These are phyloP conservation scores for Triplophysa yarkandensis DNA, from an alignment of 2,797 vertebrate species.

Conservation along the genomic window DNA sequence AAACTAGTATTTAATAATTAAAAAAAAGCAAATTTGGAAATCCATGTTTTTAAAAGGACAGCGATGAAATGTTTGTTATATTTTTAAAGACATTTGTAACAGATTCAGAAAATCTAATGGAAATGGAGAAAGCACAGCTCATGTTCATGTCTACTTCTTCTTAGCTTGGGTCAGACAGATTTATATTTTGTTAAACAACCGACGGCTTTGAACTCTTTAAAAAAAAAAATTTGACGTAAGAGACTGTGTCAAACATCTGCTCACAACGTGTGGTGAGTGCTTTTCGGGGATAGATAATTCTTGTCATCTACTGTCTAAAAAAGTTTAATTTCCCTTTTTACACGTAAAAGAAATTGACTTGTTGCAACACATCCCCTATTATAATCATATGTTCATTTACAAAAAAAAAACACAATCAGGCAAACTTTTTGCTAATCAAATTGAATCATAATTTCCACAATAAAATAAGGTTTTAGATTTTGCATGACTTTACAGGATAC, in stretches of 20 bases:
- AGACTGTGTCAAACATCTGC: constrained; percentile 23
- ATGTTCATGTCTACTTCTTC: neutral
- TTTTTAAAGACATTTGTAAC: neutral
- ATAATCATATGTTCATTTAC: neutral
- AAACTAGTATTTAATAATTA: too few relatives aligned
- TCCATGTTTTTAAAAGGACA: too few relatives aligned
- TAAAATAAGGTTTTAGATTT: too few relatives aligned
- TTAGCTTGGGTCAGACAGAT: neutral
- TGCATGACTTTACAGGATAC: too few relatives aligned
- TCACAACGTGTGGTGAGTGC: constrained; percentile 37
- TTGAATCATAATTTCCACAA: neutral
- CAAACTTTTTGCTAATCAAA: neutral
- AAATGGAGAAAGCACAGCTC: neutral
- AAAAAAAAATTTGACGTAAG: constrained; percentile 2
- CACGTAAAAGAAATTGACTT: neutral
- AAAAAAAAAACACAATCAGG: neutral
- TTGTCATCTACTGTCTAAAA: constrained; percentile 17
- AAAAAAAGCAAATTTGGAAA: too few relatives aligned
- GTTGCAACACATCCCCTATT: too few relatives aligned
- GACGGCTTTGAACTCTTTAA: neutral
- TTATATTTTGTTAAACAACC: neutral
- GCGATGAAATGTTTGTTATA: too few relatives aligned
- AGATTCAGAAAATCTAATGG: neutral
- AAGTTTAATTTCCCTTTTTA: neutral
- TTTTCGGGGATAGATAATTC: constrained; percentile 8